Evolutionary conservation across 2,113 vertebrate species (phyloP), one percentile per base, ranked within the genome.

Genomic region (Dromiciops gliroides): DNA sequence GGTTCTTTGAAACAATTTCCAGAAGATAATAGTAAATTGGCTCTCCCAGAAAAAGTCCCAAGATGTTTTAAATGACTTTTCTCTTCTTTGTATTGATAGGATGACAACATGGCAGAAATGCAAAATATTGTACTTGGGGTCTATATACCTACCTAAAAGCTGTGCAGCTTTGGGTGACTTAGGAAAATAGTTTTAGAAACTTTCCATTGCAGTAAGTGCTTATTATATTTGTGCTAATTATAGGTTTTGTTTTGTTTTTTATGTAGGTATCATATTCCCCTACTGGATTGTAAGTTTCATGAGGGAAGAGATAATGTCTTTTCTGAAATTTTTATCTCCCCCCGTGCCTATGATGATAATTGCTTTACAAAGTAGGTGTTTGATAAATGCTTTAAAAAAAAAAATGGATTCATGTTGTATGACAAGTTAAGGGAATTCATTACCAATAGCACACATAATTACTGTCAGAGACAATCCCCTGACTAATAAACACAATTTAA

Each of bases 1-100:
- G 75, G 94, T 56, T 75, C 8, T 9, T 44, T 89, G 26, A 90
- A 94, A 51, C 47, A 89, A 92, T 94, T 93, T 37, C 47, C 24
- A 8, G 3, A 11, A 51, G 88, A 89, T 89, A 44, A 44, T 48
- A 28, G 47, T 91, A 93, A 92, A 88, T 10, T 26, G 26, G 4
- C 19, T 7, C 16, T 83, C 16, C 2, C 19, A 51, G 44, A 48
- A 94, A 90, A 49, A 50, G 75, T 51, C n/a, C 37, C 28, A 25
- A 4, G 48, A 37, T 92, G 8, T 28, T 22, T 92, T 52, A 94
- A 31, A 22, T 94, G 91, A 19, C 44, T 48, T 31, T 75, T 94
- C 26, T 94, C 6, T 48, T 94, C n/a, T 50, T 37, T 92, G 92
- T 83, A n/a, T 23, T 44, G 67, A 23, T 83, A 83, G 67, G n/a